Percentiles rank a stretch among this genome's conserved stretches.
phyloP scores from a whole-genome alignment of 2,888 invertebrate species.

The Drosophila austrosaltans region DNA sequence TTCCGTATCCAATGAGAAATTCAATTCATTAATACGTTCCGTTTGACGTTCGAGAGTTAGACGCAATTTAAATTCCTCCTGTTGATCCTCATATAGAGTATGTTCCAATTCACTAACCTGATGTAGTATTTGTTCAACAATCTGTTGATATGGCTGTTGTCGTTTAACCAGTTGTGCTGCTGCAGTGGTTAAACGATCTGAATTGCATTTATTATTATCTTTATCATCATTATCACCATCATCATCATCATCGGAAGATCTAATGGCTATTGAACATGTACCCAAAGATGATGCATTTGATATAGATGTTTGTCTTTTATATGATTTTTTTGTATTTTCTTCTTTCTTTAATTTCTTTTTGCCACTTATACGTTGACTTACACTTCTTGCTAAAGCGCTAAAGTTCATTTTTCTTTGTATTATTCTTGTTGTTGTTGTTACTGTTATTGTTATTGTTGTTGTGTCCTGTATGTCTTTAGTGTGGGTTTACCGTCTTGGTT shows the following conservation, averaged over 20 bases:
- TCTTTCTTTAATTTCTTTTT: conserved; percentile 36
- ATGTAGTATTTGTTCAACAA: conserved; percentile 63
- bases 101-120: conserved; percentile 76
- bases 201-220: neutral
- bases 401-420: conserved; percentile 60
- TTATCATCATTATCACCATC: too few species aligned
- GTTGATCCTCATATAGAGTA: conserved; percentile 76
- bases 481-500: conserved; percentile 19
- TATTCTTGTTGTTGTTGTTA: neutral
- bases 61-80: conserved; percentile 71
- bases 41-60: conserved; percentile 71
- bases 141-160: conserved; percentile 50
- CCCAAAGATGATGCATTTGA: neutral
- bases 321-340: neutral
- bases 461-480: conserved; percentile 16
- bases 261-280: neutral
- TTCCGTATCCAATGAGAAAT: conserved; percentile 73
- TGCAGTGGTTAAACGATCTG: conserved; percentile 14
- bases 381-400: conserved; percentile 55
- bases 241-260: conserved; percentile 26
- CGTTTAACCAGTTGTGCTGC: conserved; percentile 26
- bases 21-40: conserved; percentile 70
- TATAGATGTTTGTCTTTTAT: neutral
- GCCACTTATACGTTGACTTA: conserved; percentile 53
- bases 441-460: conserved; percentile 16